phyloP scores from a whole-genome alignment of 2,797 vertebrate species.

The Spinibarbus caldwelli region DNA sequence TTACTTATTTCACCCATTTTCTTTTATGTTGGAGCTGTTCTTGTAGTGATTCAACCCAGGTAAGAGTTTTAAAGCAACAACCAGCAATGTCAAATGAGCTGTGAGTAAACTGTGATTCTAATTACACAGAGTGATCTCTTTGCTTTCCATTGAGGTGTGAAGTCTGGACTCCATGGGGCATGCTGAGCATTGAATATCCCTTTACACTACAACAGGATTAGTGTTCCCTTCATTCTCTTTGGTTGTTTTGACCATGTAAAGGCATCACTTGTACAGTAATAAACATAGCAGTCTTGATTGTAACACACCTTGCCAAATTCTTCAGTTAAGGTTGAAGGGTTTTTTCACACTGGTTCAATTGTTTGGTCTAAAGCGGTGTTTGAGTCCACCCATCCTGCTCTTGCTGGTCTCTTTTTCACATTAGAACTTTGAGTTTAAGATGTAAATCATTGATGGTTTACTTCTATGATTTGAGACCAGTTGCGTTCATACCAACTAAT shows the following conservation, averaged over 20 bases:
- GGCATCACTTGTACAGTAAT: neutral
- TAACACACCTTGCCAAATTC: neutral
- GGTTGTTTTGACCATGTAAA: slow-evolving; percentile 12
- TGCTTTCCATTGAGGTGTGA: slow-evolving; percentile 15
- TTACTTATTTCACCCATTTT: neutral
- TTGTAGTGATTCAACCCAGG: neutral
- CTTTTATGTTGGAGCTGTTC: neutral
- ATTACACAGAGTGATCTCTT: slow-evolving; percentile 6
- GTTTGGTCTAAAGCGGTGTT: neutral
- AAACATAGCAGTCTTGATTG: neutral
- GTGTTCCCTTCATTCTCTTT: neutral
- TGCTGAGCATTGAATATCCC: neutral
- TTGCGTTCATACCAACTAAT: too few relatives aligned
- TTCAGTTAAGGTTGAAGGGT: neutral
- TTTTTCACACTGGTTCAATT: neutral
- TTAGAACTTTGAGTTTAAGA: neutral
- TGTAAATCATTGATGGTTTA: too few relatives aligned
- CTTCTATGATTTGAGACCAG: too few relatives aligned
- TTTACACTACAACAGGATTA: slow-evolving; percentile 10
- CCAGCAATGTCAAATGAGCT: neutral
- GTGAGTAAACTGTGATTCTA: neutral
- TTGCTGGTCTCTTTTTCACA: neutral
- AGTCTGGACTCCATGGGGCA: slow-evolving; percentile 2
- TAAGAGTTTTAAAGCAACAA: neutral
- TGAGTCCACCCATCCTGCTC: neutral